Percentiles rank a stretch among this genome's conserved stretches.
Evolutionary conservation across 2,113 vertebrate species (phyloP).

Genomic region (Gadus chalcogrammus): DNA sequence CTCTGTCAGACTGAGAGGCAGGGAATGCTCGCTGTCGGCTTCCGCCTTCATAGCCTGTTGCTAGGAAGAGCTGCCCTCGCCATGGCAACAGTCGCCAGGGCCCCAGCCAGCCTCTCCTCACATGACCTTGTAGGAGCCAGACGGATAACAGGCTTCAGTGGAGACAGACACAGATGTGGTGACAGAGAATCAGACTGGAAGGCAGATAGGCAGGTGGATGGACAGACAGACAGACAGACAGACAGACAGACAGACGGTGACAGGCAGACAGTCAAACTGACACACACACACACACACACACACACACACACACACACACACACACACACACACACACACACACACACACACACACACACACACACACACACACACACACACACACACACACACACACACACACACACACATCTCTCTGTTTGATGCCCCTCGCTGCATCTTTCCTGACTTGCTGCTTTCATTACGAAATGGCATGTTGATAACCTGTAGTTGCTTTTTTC

Average conservation of each 20-base stretch:
- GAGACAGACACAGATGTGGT: no score
- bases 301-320: no score
- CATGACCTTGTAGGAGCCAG: constrained; percentile 57
- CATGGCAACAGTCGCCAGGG: constrained; percentile 63
- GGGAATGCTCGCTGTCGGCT: constrained; percentile 1
- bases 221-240: constrained; percentile 51
- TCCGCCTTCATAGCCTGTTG: constrained; percentile 47
- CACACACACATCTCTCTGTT: not conserved
- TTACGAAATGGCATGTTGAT: no score
- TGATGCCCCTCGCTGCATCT: not conserved
- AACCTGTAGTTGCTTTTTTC: no score
- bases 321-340: no score
- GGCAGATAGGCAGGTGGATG: no score
- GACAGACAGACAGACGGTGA: not conserved
- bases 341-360: no score
- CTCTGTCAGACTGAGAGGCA: not conserved
- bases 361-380: no score
- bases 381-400: no score
- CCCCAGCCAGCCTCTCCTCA: constrained; percentile 55
- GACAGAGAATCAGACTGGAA: no score
- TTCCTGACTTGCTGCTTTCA: constrained; percentile 1
- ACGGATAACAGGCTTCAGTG: constrained; percentile 24
- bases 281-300: no score
- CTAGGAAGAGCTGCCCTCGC: constrained; percentile 70
- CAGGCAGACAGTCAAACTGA: no score